These are phyloP conservation scores for Disparrhopalites patrizii DNA, from an alignment of 2,888 invertebrate genomes.

Conservation along the genomic window DNA sequence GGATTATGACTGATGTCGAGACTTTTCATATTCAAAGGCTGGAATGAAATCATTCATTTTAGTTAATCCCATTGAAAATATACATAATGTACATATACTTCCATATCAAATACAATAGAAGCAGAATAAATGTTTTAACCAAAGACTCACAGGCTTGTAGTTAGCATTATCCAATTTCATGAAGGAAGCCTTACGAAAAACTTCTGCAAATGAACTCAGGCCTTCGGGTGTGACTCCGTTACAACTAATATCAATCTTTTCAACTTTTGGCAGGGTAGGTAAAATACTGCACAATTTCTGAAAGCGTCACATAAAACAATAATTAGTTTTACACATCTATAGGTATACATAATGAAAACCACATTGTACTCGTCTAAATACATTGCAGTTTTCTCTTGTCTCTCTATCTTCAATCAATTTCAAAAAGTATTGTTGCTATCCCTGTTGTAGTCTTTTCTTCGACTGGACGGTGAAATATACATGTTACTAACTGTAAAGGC, in stretches of 20 bases:
- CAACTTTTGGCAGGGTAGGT: slow-evolving; percentile 33
- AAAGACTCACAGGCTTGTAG: slow-evolving; percentile 17
- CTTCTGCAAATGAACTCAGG: slow-evolving; percentile 29
- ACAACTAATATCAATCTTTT: slow-evolving; percentile 36
- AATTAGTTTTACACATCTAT: no score
- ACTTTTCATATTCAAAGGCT: slow-evolving; percentile 12
- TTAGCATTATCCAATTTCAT: not conserved
- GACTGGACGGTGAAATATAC: no score
- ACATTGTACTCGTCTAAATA: no score
- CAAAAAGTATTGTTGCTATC: no score
- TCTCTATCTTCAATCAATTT: no score
- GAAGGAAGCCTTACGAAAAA: slow-evolving; percentile 18
- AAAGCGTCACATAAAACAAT: not conserved
- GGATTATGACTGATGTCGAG: slow-evolving; percentile 42
- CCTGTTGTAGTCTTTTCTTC: no score
- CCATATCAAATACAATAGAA: no score
- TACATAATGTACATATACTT: not conserved
- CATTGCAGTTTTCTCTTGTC: no score
- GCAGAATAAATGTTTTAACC: no score
- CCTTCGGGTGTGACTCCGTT: slow-evolving; percentile 41
- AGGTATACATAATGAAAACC: no score
- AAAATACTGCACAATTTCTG: slow-evolving; percentile 34
- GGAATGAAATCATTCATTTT: not conserved
- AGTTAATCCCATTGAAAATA: not conserved
- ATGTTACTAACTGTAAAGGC: not conserved